Base-by-base conservation (phyloP, 2,797 vertebrate species). In the Petrocephalus sullivani region DNA sequence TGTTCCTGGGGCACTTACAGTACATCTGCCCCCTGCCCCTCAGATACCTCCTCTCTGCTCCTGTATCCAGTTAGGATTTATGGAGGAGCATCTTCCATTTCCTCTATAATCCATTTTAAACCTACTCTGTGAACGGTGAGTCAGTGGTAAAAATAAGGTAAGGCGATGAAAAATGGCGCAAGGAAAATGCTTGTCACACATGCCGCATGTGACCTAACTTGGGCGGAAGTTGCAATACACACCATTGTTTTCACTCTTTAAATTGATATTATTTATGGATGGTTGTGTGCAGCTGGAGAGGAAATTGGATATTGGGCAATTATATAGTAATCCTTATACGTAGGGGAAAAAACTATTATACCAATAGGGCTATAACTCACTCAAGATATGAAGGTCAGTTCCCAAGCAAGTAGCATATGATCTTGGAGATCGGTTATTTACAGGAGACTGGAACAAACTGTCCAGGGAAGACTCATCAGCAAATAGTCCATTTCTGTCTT, bases 331-430 rank as follows among this genome's bases (percentile, higher is more conserved):
- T 83, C 49, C 21, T 54, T 89, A 57, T 51, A 85, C 81, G 53
- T 51, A 60, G 37, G 46, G 1, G 2, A 71, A 56, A 82, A 57
- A 83, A 37, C 86, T 85, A 87, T 85, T 85, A 85, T 87, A 46
- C 49, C 49, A 23, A 75, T 58, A 49, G 37, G 85, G 51, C 75
- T 85, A 58, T 89, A 81, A 41, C 57, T 89, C 61, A 71, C 28
- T 33, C 57, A 84, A 37, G 51, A 49, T 81, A 54, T 89, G 49
- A 89, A 87, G 89, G 87, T 88, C 87, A 85, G 58, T 58, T 51
- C 12, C 87, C 23, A 71, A 33, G 28, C 33, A 87, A 71, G 58
- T 0, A 84, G 51, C 19, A 89, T 51, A 14, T 33, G 57, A 28
- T 67, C 46, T 84, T 53, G 41, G 60, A 64, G 60, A 60, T n/a